Evolutionary conservation across 2,113 vertebrate genomes (phyloP).

Genomic region (Pangasianodon hypophthalmus): DNA sequence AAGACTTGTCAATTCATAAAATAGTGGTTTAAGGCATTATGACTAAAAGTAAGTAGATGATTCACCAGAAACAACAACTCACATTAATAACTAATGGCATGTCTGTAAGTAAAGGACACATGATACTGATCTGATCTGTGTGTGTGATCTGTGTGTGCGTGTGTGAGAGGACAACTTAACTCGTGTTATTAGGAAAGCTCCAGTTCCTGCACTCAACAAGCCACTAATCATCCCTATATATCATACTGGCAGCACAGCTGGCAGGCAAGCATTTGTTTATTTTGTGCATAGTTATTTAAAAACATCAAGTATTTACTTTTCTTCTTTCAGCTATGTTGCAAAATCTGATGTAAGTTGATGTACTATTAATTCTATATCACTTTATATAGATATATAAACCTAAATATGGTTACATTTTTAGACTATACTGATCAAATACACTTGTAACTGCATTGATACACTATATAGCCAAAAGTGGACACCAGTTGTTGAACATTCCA

Average conservation of each 20-base stretch:
- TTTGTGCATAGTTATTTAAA: neutral
- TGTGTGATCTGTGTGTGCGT: neutral
- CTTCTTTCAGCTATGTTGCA: neutral
- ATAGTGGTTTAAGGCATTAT: neutral
- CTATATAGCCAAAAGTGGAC: too few species aligned
- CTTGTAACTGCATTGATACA: neutral
- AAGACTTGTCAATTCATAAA: neutral
- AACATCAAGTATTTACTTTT: neutral
- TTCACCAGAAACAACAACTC: neutral
- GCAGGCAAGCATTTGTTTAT: neutral
- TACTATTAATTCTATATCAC: neutral
- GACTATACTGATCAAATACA: neutral
- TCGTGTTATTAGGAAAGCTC: slow-evolving; percentile 40
- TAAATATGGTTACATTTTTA: neutral
- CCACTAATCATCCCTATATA: slow-evolving; percentile 41
- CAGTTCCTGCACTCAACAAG: slow-evolving; percentile 24
- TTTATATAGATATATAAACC: neutral
- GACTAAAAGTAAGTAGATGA: neutral
- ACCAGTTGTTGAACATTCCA: too few species aligned
- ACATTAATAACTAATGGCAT: slow-evolving; percentile 3
- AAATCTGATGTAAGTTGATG: neutral
- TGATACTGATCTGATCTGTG: neutral
- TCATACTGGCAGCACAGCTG: slow-evolving; percentile 24
- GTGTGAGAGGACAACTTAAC: neutral
- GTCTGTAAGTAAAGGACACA: slow-evolving; percentile 4